phyloP scores from a whole-genome alignment of 1,140 invertebrate genomes.

The Thaumatotibia leucotreta region DNA sequence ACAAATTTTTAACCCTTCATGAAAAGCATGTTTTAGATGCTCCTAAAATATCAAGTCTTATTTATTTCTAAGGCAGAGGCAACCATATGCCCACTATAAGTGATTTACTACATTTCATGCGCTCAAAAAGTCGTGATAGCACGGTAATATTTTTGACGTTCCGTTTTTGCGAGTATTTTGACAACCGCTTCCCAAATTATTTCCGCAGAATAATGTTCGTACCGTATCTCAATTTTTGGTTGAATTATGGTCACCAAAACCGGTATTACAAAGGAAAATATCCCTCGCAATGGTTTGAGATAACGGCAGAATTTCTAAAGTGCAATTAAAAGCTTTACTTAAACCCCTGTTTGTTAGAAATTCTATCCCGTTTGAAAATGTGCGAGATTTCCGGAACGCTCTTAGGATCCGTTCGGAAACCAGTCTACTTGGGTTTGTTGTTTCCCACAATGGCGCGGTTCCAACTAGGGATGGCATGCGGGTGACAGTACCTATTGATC shows the following conservation, averaged over 20 bases:
- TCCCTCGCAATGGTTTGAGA: neutral
- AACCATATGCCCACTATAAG: too few relatives aligned
- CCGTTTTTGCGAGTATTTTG: too few relatives aligned
- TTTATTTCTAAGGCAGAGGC: too few relatives aligned
- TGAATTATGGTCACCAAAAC: neutral
- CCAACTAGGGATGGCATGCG: neutral
- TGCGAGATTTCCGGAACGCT: neutral
- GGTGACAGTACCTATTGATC: neutral
- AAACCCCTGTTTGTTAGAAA: constrained; percentile 8
- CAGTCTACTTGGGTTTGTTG: neutral
- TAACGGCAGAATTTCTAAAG: neutral
- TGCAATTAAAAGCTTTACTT: constrained; percentile 9
- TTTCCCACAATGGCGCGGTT: neutral
- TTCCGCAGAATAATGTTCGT: too few relatives aligned
- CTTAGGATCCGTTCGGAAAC: neutral
- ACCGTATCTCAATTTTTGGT: neutral
- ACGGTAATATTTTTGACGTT: too few relatives aligned
- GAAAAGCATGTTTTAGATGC: too few relatives aligned
- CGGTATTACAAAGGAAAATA: neutral
- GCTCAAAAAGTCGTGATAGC: too few relatives aligned
- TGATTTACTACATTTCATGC: too few relatives aligned
- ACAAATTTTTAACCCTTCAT: too few relatives aligned
- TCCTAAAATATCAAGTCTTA: too few relatives aligned
- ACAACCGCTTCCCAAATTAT: too few relatives aligned
- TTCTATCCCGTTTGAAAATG: neutral